Percentiles rank a stretch among this genome's conserved stretches.
phyloP scores from a whole-genome alignment of 2,797 vertebrate species.

The Varecia variegata region DNA sequence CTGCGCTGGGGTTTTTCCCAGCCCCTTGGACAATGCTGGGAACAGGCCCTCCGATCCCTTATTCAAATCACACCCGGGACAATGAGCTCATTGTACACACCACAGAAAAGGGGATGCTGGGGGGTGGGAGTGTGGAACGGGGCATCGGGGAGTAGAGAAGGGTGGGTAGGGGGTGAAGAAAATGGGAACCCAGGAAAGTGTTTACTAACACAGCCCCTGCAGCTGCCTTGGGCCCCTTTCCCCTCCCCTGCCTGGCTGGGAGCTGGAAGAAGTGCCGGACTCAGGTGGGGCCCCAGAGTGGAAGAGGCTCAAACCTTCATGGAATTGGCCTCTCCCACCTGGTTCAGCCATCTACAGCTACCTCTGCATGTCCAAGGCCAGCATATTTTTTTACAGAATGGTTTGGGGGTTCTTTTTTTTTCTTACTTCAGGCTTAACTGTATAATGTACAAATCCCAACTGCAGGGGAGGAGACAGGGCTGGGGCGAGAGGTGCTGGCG shows the following conservation, averaged over 20 bases:
- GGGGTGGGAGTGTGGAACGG: slow-evolving; percentile 66
- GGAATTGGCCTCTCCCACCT: neutral
- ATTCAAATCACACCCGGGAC: slow-evolving; percentile 92
- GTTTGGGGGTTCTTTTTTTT: neutral
- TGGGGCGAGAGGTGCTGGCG: slow-evolving; percentile 34
- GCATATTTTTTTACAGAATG: neutral
- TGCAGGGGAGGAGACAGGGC: slow-evolving; percentile 45
- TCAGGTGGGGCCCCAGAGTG: neutral
- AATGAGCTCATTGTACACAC: slow-evolving; percentile 94
- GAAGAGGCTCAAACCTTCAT: neutral
- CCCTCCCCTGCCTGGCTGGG: slow-evolving; percentile 38
- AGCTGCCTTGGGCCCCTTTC: slow-evolving; percentile 90
- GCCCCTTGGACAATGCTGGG: slow-evolving; percentile 90
- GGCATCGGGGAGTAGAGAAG: slow-evolving; percentile 80
- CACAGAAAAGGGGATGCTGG: slow-evolving; percentile 82
- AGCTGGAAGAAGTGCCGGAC: neutral
- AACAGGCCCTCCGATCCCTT: slow-evolving; percentile 90
- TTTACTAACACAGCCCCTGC: slow-evolving; percentile 93
- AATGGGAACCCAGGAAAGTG: slow-evolving; percentile 90
- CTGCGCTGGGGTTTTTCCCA: slow-evolving; percentile 85
- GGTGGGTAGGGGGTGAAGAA: slow-evolving; percentile 88
- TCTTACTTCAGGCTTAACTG: neutral
- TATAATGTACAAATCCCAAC: neutral
- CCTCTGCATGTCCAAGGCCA: neutral
- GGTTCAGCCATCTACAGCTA: neutral